Conservation (phyloP, 1,140 invertebrate species). For the Epicauta chinensis region DNA sequence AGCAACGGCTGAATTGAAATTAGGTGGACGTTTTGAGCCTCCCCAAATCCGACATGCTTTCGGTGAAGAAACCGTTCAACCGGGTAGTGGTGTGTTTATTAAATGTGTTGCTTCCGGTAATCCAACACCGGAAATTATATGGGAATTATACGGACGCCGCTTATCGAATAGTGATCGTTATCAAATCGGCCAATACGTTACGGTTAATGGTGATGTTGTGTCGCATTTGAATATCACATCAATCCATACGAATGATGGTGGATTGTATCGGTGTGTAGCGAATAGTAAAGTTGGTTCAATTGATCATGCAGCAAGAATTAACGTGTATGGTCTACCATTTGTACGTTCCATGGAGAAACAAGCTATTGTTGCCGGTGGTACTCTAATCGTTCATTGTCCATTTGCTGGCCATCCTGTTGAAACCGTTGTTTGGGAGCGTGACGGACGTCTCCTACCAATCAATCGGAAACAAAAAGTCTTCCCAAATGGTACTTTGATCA, state of each 20-base stretch:
- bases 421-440: conserved; percentile 87
- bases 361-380: conserved; percentile 89
- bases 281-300: conserved; percentile 86
- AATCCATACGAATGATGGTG: conserved; percentile 88
- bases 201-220: conserved; percentile 84
- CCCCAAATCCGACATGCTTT: conserved; percentile 83
- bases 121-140: conserved; percentile 89
- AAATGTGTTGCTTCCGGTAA: conserved; percentile 77
- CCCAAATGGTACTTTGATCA: conserved; percentile 87
- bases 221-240: conserved; percentile 90
- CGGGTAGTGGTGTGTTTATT: conserved; percentile 76
- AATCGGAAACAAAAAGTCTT: conserved; percentile 93
- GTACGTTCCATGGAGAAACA: conserved; percentile 90
- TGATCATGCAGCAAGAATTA: conserved; percentile 79
- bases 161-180: conserved; percentile 71
- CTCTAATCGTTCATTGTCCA: conserved; percentile 80
- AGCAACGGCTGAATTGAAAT: conserved; percentile 83
- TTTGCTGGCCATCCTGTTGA: conserved; percentile 93
- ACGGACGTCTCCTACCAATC: conserved; percentile 73
- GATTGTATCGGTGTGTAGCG: conserved; percentile 81
- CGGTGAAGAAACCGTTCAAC: conserved; percentile 78
- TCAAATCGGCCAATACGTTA: conserved; percentile 82
- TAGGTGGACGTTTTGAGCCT: conserved; percentile 88
- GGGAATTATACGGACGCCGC: conserved; percentile 86
- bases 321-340: conserved; percentile 87